A percentile compares a stretch with the other conserved stretches of the same genome.
These are phyloP conservation scores for Strigops habroptila DNA, from an alignment of 2,113 vertebrate species.

Conservation along the genomic window DNA sequence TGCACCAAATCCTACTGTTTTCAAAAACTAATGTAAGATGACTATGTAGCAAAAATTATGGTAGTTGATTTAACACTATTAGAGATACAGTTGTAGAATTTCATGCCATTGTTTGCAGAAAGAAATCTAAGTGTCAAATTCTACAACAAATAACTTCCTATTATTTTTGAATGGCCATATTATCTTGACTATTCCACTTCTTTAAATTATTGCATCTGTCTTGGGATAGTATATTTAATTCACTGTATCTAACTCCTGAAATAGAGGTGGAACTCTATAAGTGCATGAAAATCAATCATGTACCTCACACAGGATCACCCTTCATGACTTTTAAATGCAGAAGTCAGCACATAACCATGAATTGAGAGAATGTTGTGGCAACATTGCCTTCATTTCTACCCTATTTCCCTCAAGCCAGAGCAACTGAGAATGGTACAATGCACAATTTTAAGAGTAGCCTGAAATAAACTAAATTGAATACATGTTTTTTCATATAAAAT, in stretches of 20 bases:
- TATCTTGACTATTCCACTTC: neutral
- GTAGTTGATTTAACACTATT: neutral
- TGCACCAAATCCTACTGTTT: neutral
- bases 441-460: neutral
- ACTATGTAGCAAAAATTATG: neutral
- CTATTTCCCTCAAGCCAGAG: neutral
- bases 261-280: neutral
- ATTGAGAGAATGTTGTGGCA: neutral
- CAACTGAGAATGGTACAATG: neutral
- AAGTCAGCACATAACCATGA: neutral
- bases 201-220: neutral
- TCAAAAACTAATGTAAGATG: neutral
- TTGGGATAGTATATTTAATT: neutral
- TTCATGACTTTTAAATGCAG: neutral
- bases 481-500: neutral
- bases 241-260: neutral
- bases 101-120: neutral
- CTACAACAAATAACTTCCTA: neutral
- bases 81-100: neutral
- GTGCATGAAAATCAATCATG: neutral
- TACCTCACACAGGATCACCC: neutral
- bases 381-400: neutral
- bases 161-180: neutral
- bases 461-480: neutral
- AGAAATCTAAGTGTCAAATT: neutral